These are phyloP conservation scores for Thelaira solivaga DNA, from an alignment of 2,888 invertebrate species.

Conservation along the genomic window DNA sequence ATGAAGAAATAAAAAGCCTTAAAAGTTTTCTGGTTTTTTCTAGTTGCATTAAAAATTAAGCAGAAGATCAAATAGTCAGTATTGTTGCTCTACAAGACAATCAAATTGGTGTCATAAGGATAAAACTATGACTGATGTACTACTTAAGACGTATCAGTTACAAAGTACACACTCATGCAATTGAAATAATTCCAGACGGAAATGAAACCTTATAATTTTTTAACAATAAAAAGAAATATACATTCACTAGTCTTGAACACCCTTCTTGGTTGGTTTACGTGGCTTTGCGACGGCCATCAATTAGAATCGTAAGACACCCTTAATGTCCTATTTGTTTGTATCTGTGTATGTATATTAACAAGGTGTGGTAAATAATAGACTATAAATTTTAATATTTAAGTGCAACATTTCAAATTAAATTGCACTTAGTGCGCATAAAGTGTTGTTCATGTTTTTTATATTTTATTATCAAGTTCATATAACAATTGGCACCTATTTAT, in stretches of 20 bases:
- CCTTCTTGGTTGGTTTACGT: not conserved
- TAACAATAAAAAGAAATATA: not conserved
- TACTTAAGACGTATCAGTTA: not conserved
- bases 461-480: constrained; percentile 34
- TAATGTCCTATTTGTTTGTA: too few species aligned
- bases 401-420: not conserved
- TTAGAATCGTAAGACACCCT: not conserved
- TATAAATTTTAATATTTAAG: constrained; percentile 6
- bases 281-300: not conserved
- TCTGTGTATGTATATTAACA: too few species aligned
- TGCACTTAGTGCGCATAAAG: not conserved
- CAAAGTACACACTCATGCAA: not conserved
- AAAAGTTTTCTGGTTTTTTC: too few species aligned
- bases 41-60: too few species aligned
- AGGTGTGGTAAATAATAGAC: not conserved
- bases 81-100: too few species aligned
- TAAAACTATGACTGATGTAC: not conserved
- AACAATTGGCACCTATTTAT: constrained; percentile 51
- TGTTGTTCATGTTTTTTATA: not conserved
- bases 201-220: not conserved
- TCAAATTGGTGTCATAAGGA: not conserved
- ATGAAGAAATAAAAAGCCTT: too few species aligned
- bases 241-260: not conserved
- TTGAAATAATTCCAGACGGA: not conserved
- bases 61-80: too few species aligned